These are phyloP conservation scores for Channa striata DNA, from an alignment of 2,797 vertebrate species.

Conservation along the genomic window DNA sequence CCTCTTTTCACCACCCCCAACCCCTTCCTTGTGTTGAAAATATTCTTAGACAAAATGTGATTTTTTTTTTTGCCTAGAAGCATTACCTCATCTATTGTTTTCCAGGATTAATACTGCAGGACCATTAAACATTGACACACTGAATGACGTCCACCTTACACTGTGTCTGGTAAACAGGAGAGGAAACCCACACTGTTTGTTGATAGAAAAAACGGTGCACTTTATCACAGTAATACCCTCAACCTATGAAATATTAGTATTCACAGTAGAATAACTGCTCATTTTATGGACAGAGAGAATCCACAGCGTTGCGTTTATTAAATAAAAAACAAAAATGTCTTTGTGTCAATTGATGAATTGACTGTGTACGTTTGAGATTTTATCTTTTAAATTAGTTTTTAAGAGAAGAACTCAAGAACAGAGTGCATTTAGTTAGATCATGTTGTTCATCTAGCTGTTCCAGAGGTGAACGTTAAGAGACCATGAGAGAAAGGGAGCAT, in stretches of 20 bases:
- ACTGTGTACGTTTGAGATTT: neutral
- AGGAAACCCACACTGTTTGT: slow-evolving; percentile 12
- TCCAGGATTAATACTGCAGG: slow-evolving; percentile 14
- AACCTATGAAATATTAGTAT: neutral
- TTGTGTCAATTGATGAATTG: neutral
- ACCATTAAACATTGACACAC: slow-evolving; percentile 49
- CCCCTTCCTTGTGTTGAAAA: slow-evolving; percentile 62
- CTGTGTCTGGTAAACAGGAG: slow-evolving; percentile 45
- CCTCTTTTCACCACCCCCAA: slow-evolving; percentile 22
- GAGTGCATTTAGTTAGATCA: slow-evolving; percentile 4
- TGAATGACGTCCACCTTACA: slow-evolving; percentile 53
- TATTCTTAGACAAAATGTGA: slow-evolving; percentile 55
- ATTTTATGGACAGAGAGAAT: neutral
- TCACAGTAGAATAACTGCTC: neutral
- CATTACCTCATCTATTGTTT: slow-evolving; percentile 74
- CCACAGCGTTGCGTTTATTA: neutral
- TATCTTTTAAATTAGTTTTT: slow-evolving; percentile 19
- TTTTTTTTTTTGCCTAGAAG: slow-evolving; percentile 28
- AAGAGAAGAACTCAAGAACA: slow-evolving; percentile 1
- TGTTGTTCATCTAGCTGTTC: slow-evolving; percentile 19
- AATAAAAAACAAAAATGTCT: neutral
- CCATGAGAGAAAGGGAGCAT: neutral
- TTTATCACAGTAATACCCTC: slow-evolving; percentile 2
- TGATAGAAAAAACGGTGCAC: slow-evolving; percentile 20
- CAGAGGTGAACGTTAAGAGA: neutral